Evolutionary conservation across 2,888 invertebrate genomes (phyloP).

Genomic region (Chirona hameri): DNA sequence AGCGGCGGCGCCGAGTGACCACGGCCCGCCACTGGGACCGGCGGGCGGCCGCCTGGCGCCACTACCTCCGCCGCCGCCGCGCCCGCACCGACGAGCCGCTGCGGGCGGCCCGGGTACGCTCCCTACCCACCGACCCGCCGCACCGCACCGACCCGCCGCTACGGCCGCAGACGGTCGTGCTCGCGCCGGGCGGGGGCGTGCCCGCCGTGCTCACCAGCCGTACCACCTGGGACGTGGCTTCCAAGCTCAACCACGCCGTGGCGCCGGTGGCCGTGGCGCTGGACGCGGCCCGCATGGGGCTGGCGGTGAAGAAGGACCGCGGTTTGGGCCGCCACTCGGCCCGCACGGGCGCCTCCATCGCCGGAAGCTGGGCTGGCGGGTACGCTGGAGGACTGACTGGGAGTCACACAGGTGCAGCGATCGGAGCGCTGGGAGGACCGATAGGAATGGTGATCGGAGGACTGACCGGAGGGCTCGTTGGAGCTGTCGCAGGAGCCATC

Average conservation of each 20-base stretch:
- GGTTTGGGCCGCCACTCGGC: constrained; percentile 6
- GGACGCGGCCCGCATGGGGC: background rate
- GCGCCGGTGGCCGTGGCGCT: background rate
- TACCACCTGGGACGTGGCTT: constrained; percentile 6
- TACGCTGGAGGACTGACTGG: constrained; percentile 6
- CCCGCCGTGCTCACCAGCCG: background rate
- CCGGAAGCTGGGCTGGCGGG: constrained; percentile 11
- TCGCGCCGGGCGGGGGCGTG: background rate
- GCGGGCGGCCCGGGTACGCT: too few relatives aligned
- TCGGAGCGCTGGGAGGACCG: background rate
- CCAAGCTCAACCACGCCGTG: background rate
- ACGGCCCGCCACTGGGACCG: too few relatives aligned
- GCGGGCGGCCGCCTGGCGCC: too few relatives aligned
- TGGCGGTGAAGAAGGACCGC: background rate
- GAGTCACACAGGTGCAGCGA: background rate
- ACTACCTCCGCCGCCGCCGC: too few relatives aligned
- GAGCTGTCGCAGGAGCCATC: background rate
- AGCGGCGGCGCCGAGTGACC: too few relatives aligned
- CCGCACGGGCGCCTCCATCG: constrained; percentile 1
- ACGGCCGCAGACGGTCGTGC: background rate
- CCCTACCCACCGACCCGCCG: too few relatives aligned
- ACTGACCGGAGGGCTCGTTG: background rate
- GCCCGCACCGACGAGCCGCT: too few relatives aligned
- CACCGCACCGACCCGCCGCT: too few relatives aligned
- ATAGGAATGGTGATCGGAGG: background rate